Base-by-base conservation (phyloP, 2,797 vertebrate genomes). In the Epinephelus awoara region DNA sequence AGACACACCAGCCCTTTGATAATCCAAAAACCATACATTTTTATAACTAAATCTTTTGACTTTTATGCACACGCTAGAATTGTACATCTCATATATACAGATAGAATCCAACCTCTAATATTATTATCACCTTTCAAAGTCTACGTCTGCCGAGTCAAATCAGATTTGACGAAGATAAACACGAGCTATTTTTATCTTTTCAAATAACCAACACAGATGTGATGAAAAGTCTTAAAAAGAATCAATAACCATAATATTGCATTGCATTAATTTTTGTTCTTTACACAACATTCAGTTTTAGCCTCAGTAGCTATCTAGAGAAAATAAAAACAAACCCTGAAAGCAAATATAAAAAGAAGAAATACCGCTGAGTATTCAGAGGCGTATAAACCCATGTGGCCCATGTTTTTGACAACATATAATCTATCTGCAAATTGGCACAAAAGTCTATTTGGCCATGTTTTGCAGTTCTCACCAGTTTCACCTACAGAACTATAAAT, bases 1-100 rank as follows among this genome's bases (percentile, higher is more conserved):
- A 85, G 58, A 88, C 76, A 91, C 85, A 90, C 88, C 81, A 95
- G 94, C 93, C 94, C 94, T 95, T 94, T 90, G 82, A 93, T 88
- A 85, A 89, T 91, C 61, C 50, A 88, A 86, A 87, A 89, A 82
- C 6, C 68, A 75, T 63, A 84, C 13, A 77, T 73, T 77, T 72
- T 67, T 72, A 72, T 71, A 83, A 61, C 67, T 78, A 88, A 78
- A 89, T 74, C 61, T 75, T 83, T 63, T 52, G 3, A 80, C 56
- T 85, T 80, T 75, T 84, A 72, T 85, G 72, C 58, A 80, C 64
- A 87, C 57, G 78, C 52, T 86, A 80, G 23, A 91, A 91, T 89
- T 89, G 70, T 83, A 91, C 76, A 92, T 79, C 59, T 85, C 64
- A 76, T 86, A 92, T 88, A 78, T 88, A 93, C 77, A 92, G 61